phyloP scores from a whole-genome alignment of 2,888 invertebrate species.

The Troides aeacus region DNA sequence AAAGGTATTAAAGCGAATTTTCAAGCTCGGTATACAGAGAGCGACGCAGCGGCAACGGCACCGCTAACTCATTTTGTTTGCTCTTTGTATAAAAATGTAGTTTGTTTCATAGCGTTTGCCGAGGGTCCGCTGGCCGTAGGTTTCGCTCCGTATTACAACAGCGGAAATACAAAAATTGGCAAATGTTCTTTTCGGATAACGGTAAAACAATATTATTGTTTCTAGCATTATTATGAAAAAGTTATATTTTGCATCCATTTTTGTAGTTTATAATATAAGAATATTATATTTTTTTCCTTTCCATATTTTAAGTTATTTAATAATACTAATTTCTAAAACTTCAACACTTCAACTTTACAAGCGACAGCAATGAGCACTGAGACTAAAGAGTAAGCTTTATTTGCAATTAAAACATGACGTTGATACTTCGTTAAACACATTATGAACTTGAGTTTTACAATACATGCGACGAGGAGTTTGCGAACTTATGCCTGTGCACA shows the following conservation, averaged over 20 bases:
- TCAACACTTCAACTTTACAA: not conserved
- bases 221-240: not conserved
- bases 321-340: not conserved
- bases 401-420: constrained; percentile 16
- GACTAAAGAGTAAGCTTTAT: constrained; percentile 2
- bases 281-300: not conserved
- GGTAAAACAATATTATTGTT: constrained; percentile 32
- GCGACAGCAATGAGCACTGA: not conserved
- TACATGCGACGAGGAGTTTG: constrained; percentile 21
- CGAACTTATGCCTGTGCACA: constrained; percentile 28
- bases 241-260: not conserved
- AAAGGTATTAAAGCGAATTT: constrained; percentile 78
- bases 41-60: constrained; percentile 66
- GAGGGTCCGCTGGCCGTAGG: constrained; percentile 41
- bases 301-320: not conserved
- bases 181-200: constrained; percentile 48
- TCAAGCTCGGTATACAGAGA: constrained; percentile 68
- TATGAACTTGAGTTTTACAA: constrained; percentile 16
- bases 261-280: not conserved
- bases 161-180: constrained; percentile 46
- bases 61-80: constrained; percentile 74
- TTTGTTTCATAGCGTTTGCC: constrained; percentile 64
- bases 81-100: constrained; percentile 69
- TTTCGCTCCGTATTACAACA: constrained; percentile 50
- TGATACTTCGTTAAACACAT: constrained; percentile 19